These are phyloP conservation scores for Benthosema pterotum DNA, from an alignment of 2,797 vertebrate species.

Conservation along the genomic window DNA sequence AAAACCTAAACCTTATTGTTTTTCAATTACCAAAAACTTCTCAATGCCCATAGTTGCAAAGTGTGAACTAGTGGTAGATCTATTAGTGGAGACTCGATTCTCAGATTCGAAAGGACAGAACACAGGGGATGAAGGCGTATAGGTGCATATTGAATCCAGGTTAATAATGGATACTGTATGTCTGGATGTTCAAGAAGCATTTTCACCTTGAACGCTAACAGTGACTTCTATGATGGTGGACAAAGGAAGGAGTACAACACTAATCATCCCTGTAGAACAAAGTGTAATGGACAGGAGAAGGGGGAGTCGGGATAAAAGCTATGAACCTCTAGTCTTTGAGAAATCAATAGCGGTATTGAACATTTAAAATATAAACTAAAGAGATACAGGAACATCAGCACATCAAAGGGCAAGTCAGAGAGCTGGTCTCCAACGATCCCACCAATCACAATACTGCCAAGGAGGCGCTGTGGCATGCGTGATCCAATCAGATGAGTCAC, in stretches of 20 bases:
- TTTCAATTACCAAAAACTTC: no score
- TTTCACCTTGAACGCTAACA: no score
- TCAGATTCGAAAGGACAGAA: no score
- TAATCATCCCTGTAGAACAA: conserved; percentile 32
- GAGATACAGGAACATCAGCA: conserved; percentile 66
- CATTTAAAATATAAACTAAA: conserved; percentile 60
- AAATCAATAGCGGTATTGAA: conserved; percentile 76
- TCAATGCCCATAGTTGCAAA: no score
- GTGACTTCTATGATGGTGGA: not conserved
- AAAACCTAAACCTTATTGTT: no score
- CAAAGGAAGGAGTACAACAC: conserved; percentile 11
- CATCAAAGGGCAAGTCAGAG: conserved; percentile 42
- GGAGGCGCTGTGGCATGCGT: not conserved
- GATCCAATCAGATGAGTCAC: conserved; percentile 48
- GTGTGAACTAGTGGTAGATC: no score
- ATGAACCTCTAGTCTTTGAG: conserved; percentile 66
- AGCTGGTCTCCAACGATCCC: conserved; percentile 14
- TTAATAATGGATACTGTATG: no score
- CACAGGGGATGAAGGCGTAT: no score
- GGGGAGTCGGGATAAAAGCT: conserved; percentile 61
- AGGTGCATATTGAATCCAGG: no score
- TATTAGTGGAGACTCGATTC: no score
- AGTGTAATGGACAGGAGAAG: conserved; percentile 33
- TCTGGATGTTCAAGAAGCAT: no score
- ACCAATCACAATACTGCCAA: conserved; percentile 45